These are phyloP conservation scores for Geodia barretti DNA, from an alignment of 37 sponge, comb jelly and placozoan species.

Conservation along the genomic window DNA sequence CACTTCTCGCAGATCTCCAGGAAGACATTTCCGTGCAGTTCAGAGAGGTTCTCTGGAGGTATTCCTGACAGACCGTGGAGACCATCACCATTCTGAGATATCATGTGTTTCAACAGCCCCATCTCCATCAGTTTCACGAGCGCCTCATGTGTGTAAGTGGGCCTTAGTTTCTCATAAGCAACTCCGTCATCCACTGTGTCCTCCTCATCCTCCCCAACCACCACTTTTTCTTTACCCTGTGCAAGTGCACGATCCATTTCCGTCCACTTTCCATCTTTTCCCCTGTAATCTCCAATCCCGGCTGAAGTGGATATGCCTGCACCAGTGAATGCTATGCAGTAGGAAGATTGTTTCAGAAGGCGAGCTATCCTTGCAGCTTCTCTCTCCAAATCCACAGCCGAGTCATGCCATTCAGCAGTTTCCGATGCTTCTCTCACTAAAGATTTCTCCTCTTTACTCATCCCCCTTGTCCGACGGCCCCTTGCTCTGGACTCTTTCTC, in stretches of 20 bases:
- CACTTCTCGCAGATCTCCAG: constrained; percentile 77
- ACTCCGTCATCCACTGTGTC: constrained; percentile 75
- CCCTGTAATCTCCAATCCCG: constrained; percentile 77
- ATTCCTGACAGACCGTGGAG: constrained; percentile 71
- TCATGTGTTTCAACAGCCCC: constrained; percentile 73
- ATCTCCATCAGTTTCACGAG: constrained; percentile 61
- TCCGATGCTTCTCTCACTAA: constrained; percentile 61
- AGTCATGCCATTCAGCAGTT: constrained; percentile 64
- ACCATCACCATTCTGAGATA: constrained; percentile 86
- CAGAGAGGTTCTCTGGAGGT: constrained; percentile 52
- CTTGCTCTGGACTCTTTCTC: constrained; percentile 35
- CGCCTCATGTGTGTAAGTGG: constrained; percentile 86
- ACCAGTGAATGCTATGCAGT: constrained; percentile 72
- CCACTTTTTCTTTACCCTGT: neutral
- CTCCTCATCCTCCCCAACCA: constrained; percentile 15
- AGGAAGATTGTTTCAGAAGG: constrained; percentile 16
- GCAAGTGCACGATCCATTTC: constrained; percentile 45
- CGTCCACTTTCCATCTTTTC: constrained; percentile 79
- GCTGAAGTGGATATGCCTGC: constrained; percentile 78
- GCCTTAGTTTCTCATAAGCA: constrained; percentile 73
- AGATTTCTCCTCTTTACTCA: constrained; percentile 34
- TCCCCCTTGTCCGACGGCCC: constrained; percentile 6
- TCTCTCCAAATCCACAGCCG: neutral
- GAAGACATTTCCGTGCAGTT: constrained; percentile 84
- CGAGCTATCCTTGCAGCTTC: constrained; percentile 35